Conservation (phyloP, 1,140 invertebrate species). For the Nilaparvata lugens region DNA sequence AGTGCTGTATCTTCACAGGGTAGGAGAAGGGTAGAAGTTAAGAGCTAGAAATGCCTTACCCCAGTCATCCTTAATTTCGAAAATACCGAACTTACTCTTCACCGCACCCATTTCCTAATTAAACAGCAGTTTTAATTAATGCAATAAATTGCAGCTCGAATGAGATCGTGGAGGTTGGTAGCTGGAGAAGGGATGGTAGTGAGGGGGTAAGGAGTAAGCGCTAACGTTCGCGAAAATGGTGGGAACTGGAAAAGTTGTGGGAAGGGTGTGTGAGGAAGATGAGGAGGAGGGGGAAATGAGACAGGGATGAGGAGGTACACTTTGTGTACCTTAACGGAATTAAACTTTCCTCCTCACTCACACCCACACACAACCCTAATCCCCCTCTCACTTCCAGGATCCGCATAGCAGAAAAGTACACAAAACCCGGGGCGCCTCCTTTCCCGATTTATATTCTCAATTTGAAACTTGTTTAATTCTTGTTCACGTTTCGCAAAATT, state of each 20-base stretch:
- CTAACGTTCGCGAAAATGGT: no score
- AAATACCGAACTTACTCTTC: conserved; percentile 1
- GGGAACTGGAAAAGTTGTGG: not conserved
- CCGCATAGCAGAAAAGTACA: not conserved
- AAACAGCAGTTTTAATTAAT: conserved; percentile 5
- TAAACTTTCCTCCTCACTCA: not conserved
- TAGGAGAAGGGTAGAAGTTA: no score
- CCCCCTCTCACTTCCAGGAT: not conserved
- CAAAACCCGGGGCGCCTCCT: not conserved
- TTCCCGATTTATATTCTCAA: not conserved
- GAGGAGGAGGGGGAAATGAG: not conserved
- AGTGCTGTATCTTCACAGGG: no score
- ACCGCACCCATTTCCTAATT: conserved; percentile 2
- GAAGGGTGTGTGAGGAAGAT: not conserved
- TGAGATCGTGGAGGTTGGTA: not conserved
- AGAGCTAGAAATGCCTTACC: not conserved
- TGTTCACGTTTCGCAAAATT: not conserved
- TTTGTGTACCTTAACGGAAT: conserved; percentile 4
- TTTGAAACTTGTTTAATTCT: conserved; percentile 4
- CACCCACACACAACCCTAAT: not conserved
- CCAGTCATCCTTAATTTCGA: not conserved
- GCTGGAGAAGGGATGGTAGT: no score
- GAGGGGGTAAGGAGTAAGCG: no score
- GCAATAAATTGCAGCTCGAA: conserved; percentile 1
- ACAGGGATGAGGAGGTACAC: no score